Evolutionary conservation across 2,888 invertebrate species (phyloP).

Genomic region (Tenthredo amoena): DNA sequence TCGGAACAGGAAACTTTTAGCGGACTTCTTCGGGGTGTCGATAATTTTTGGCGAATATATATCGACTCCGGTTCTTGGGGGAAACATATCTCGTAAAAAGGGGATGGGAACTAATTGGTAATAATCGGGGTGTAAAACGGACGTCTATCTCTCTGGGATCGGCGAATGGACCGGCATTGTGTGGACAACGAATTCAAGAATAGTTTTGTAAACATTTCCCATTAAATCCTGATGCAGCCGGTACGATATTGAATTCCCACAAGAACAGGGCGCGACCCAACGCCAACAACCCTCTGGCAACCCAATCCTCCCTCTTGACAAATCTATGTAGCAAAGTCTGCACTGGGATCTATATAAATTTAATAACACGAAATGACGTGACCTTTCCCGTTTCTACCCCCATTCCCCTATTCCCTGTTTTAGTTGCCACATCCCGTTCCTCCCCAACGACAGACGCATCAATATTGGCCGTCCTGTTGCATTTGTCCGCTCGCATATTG

Average conservation of each 20-base stretch:
- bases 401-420: constrained; percentile 51
- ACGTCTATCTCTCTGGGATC: not conserved
- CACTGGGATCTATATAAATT: constrained; percentile 69
- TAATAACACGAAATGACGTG: constrained; percentile 70
- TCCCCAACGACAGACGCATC: constrained; percentile 57
- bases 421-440: constrained; percentile 26
- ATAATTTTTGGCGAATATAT: not conserved
- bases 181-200: constrained; percentile 49
- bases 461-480: constrained; percentile 62
- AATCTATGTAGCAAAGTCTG: constrained; percentile 62
- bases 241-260: constrained; percentile 68
- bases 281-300: not conserved
- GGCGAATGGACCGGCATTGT: not conserved
- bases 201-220: constrained; percentile 68
- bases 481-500: constrained; percentile 50
- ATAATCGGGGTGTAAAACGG: not conserved
- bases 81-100: not conserved
- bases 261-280: constrained; percentile 58
- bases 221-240: constrained; percentile 56
- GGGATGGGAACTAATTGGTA: not conserved
- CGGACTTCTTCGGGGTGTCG: not conserved
- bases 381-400: constrained; percentile 59
- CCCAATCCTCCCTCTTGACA: constrained; percentile 59
- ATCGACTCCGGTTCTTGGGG: not conserved
- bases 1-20: not conserved